Evolutionary conservation across 2,113 vertebrate genomes (phyloP), one percentile per base, ranked within the genome.

Genomic region (Mungos mungo): DNA sequence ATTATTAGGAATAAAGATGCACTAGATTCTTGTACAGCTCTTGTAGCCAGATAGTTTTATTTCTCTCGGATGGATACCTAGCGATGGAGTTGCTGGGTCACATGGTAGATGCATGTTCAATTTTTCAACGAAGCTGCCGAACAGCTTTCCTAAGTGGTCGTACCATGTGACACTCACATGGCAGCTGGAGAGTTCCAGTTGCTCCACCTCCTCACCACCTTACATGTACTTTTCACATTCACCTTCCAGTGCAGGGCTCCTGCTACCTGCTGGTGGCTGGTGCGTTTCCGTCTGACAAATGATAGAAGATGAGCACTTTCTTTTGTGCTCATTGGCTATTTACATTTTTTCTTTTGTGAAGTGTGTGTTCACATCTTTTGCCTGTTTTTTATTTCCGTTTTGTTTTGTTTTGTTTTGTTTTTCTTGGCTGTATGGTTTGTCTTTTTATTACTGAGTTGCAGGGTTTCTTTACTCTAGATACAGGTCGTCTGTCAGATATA

Each of bases 301-400:
- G 65, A 87, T 71, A 38, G 35, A 60, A 47, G 52, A 85, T 54
- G 16, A 85, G 33, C 50, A 80, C 27, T 81, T 96, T 93, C 50
- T 76, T 50, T 66, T 50, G 27, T 72, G 68, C 41, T 60, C 52
- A 79, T 60, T 94, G 54, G 65, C 38, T 93, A 29, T 68, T 86
- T 52, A 38, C 63, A 14, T 52, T 71, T 90, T n/a, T 87, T 82
- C 45, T 95, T 93, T 68, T 38, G n/a, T 79, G 84, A 89, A 92
- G 50, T 41, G 0, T 3, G 33, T 41, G 6, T 71, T 80, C 82
- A 71, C 27, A 38, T 63, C 35, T 97, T 93, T 95, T 85, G 45
- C 50, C 71, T 25, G 10, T 27, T 88, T 54, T 68, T 87, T 76
- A 50, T 50, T 50, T 50, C 3, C 13, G 12, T 50, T 15, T 52